Evolutionary conservation across 2,797 vertebrate species (phyloP).

Genomic region (Delichon dasypus): DNA sequence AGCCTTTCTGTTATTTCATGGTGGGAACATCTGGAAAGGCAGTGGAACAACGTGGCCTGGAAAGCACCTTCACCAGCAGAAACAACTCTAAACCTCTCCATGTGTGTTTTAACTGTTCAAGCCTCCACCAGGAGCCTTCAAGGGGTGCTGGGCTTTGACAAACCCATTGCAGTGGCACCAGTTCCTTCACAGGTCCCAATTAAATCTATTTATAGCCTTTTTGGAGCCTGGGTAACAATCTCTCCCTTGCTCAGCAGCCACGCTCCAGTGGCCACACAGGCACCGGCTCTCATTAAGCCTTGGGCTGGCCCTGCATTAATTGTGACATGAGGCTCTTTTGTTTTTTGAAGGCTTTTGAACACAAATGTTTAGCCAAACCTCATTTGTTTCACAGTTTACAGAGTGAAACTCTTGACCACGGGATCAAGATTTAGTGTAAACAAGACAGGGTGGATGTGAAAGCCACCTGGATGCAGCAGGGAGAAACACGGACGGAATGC

Average conservation of each 20-base stretch:
- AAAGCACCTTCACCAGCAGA: neutral
- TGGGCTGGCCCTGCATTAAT: neutral
- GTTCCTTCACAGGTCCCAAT: constrained; percentile 47
- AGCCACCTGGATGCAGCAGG: neutral
- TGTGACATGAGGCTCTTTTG: neutral
- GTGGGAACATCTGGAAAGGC: neutral
- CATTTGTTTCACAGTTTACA: constrained; percentile 19
- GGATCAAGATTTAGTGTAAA: neutral
- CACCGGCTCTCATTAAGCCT: constrained; percentile 8
- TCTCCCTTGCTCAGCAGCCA: neutral
- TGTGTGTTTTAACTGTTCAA: neutral
- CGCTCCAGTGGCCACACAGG: constrained; percentile 6
- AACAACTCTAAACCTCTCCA: neutral
- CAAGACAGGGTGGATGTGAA: neutral
- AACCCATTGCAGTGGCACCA: neutral
- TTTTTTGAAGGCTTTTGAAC: neutral
- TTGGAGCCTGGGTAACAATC: neutral
- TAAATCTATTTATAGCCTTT: constrained; percentile 56
- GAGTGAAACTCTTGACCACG: neutral
- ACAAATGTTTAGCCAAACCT: neutral
- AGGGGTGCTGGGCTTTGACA: neutral
- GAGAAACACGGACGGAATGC: neutral
- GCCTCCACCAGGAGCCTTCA: neutral
- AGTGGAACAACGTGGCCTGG: neutral
- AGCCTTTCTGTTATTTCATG: neutral